These are phyloP conservation scores for Tiphia femorata DNA, from an alignment of 2,888 invertebrate species.

Conservation along the genomic window DNA sequence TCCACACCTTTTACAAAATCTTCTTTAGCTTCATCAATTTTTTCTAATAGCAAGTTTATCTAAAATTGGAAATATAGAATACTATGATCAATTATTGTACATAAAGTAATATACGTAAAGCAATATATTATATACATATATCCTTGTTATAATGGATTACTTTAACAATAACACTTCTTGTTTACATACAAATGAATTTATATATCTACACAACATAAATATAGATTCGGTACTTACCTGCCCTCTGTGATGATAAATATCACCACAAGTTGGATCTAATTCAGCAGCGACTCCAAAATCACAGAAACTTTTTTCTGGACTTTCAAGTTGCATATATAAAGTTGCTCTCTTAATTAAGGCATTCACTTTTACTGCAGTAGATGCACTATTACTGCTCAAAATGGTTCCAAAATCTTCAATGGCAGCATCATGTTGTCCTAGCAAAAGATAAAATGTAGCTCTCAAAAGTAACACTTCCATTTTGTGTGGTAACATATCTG, in stretches of 20 bases:
- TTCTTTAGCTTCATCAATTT: slow-evolving; percentile 82
- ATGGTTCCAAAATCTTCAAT: slow-evolving; percentile 80
- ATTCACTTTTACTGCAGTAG: slow-evolving; percentile 80
- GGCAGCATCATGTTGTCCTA: slow-evolving; percentile 82
- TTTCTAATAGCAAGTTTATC: slow-evolving; percentile 86
- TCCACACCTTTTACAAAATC: slow-evolving; percentile 88
- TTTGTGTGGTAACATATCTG: slow-evolving; percentile 34
- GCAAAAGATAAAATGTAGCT: slow-evolving; percentile 85
- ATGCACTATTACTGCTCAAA: slow-evolving; percentile 76
- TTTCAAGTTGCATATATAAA: slow-evolving; percentile 83
- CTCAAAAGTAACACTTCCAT: slow-evolving; percentile 84
- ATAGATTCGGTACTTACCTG: slow-evolving; percentile 68
- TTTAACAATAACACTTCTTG: too few species aligned
- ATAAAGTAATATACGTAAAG: background rate
- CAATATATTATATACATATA: too few species aligned
- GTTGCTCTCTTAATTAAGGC: slow-evolving; percentile 91
- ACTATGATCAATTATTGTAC: background rate
- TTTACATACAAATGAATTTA: too few species aligned
- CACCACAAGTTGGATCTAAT: slow-evolving; percentile 84
- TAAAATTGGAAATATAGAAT: slow-evolving; percentile 66
- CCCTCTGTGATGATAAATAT: slow-evolving; percentile 94
- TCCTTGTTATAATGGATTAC: too few species aligned
- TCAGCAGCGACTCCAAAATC: slow-evolving; percentile 85
- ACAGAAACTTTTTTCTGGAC: slow-evolving; percentile 79
- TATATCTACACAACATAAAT: too few species aligned